Conservation (phyloP, 2,113 vertebrate species). For the Formicarius rufipectus region DNA sequence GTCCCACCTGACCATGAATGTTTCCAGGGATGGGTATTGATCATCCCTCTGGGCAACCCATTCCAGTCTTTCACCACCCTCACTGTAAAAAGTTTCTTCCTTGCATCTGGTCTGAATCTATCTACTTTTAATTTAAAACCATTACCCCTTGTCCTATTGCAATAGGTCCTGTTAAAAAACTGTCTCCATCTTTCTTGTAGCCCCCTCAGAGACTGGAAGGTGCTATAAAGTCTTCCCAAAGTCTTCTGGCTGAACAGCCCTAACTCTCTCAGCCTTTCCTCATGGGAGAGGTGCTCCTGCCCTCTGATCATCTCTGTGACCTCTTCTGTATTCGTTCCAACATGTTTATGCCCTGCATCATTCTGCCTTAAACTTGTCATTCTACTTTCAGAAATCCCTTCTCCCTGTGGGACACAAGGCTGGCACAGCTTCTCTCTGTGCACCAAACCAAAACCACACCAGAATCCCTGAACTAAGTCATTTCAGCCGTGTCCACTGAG, state of each 20-base stretch:
- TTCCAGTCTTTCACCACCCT: neutral
- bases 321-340: neutral
- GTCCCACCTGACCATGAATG: neutral
- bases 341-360: neutral
- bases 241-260: neutral
- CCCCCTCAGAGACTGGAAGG: neutral
- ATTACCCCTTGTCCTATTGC: neutral
- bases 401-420: neutral
- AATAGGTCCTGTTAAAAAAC: neutral
- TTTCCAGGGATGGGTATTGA: neutral
- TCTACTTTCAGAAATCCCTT: neutral
- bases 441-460: neutral
- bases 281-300: neutral
- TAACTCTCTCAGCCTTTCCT: neutral
- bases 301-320: accelerated
- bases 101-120: neutral
- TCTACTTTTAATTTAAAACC: neutral
- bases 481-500: neutral
- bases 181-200: neutral
- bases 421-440: neutral
- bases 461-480: neutral
- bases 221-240: neutral
- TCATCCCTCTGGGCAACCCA: neutral
- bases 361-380: neutral
- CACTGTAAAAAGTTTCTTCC: neutral